A percentile compares a stretch with the other conserved stretches of the same genome.
These are phyloP conservation scores for Orientallactaga sibirica DNA, from an alignment of 2,797 vertebrate genomes.

Conservation along the genomic window DNA sequence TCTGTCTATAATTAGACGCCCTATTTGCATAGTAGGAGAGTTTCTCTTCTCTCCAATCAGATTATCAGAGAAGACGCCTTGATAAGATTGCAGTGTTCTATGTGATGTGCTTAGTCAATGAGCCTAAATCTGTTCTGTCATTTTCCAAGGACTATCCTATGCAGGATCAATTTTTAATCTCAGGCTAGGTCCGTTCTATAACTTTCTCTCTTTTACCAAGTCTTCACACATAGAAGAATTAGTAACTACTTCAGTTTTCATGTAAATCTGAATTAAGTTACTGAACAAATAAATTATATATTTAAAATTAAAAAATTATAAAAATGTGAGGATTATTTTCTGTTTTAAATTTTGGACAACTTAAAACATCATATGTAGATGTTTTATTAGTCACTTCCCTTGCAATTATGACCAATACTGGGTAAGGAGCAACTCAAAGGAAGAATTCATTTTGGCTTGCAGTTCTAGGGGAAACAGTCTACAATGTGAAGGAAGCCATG, in stretches of 20 bases:
- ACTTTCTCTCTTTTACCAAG: background rate
- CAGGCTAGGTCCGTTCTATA: background rate
- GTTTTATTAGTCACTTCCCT: too few relatives aligned
- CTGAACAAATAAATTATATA: background rate
- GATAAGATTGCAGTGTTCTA: background rate
- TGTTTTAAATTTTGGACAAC: background rate
- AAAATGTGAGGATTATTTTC: background rate
- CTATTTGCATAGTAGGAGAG: constrained; percentile 38
- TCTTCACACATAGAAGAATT: background rate
- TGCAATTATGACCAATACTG: too few relatives aligned
- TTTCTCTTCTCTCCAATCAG: constrained; percentile 46
- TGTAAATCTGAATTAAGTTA: background rate
- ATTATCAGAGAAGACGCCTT: constrained; percentile 1
- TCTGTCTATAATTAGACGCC: constrained; percentile 11
- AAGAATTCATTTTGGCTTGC: too few relatives aligned
- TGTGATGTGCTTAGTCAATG: constrained; percentile 22
- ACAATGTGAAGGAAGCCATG: too few relatives aligned
- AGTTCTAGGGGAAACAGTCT: too few relatives aligned
- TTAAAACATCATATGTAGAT: background rate
- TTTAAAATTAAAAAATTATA: background rate
- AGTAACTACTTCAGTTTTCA: background rate
- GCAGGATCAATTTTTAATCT: background rate
- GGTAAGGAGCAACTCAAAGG: too few relatives aligned
- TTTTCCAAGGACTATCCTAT: background rate
- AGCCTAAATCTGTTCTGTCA: background rate